A percentile compares a stretch with the other conserved stretches of the same genome.
Conservation (phyloP, 2,797 vertebrate genomes). For the Tapirus indicus region DNA sequence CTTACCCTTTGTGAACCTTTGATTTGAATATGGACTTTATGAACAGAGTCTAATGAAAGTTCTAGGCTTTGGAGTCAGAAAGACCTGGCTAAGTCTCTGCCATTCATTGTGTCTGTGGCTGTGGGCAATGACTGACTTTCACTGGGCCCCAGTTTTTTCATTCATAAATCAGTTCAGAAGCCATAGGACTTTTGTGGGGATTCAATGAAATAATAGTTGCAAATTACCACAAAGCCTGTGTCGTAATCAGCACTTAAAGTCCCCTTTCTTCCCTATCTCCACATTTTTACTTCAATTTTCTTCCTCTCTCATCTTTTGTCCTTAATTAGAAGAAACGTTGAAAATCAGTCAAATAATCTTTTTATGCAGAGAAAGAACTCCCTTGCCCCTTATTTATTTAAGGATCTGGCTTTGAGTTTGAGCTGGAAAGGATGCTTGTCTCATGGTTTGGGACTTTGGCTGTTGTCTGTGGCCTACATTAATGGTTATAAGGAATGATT, state of each 20-base stretch:
- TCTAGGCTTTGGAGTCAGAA: not conserved
- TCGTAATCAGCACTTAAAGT: not conserved
- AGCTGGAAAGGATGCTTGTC: slow-evolving; percentile 32
- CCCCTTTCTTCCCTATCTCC: not conserved
- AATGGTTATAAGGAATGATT: not conserved
- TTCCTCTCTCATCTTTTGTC: not conserved
- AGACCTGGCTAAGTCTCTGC: not conserved
- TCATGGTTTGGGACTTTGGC: not conserved
- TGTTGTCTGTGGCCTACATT: not conserved
- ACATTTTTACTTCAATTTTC: not conserved
- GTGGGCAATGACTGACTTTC: not conserved
- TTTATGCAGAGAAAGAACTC: not conserved
- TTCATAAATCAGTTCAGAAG: not conserved
- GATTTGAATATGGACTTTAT: not conserved
- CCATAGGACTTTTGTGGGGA: not conserved
- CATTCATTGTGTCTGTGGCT: not conserved
- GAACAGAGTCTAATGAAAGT: not conserved
- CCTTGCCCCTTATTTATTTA: not conserved
- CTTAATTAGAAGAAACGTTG: slow-evolving; percentile 9
- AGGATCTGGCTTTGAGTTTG: slow-evolving; percentile 33
- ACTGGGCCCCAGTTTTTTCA: not conserved
- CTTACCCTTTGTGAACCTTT: not conserved
- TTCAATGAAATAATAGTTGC: not conserved
- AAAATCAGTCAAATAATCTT: slow-evolving; percentile 17
- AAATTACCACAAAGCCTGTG: not conserved